Conservation (phyloP, 1,140 invertebrate species). For the Drosophila orosa region DNA sequence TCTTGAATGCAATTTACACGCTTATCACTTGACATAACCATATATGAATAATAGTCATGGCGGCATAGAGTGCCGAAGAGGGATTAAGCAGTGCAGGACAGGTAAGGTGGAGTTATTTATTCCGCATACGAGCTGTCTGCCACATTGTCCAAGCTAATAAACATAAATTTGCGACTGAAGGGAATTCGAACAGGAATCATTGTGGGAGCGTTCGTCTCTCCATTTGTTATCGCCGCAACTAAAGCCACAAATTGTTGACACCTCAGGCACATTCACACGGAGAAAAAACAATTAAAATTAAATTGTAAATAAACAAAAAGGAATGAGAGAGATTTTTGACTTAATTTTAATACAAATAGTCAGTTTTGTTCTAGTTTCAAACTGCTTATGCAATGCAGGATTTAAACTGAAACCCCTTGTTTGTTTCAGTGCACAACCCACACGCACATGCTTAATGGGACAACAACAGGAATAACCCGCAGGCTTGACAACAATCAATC, state of each 20-base stretch:
- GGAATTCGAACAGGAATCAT: constrained; percentile 6
- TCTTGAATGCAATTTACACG: constrained; percentile 64
- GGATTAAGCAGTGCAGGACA: constrained; percentile 42
- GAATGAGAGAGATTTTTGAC: neutral
- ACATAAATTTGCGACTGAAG: constrained; percentile 44
- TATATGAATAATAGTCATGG: constrained; percentile 40
- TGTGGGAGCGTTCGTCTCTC: neutral
- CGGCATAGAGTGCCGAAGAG: neutral
- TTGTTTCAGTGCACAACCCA: constrained; percentile 5
- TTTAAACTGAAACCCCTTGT: too few relatives aligned
- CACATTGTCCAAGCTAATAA: constrained; percentile 43
- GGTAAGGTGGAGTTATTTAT: constrained; percentile 31
- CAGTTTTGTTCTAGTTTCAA: too few relatives aligned
- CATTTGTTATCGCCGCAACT: constrained; percentile 30
- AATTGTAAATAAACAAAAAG: too few relatives aligned
- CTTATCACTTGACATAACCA: constrained; percentile 57
- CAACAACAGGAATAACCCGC: constrained; percentile 11
- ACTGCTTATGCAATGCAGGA: neutral
- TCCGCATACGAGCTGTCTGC: constrained; percentile 19
- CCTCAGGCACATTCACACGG: constrained; percentile 39
- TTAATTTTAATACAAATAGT: neutral
- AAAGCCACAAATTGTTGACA: constrained; percentile 69
- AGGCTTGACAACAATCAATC: constrained; percentile 78
- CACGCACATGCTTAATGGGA: constrained; percentile 13
- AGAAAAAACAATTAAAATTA: neutral